Percentiles rank a stretch among this genome's conserved stretches.
These are phyloP conservation scores for Abscondita cerata DNA, from an alignment of 2,888 invertebrate genomes.

Conservation along the genomic window DNA sequence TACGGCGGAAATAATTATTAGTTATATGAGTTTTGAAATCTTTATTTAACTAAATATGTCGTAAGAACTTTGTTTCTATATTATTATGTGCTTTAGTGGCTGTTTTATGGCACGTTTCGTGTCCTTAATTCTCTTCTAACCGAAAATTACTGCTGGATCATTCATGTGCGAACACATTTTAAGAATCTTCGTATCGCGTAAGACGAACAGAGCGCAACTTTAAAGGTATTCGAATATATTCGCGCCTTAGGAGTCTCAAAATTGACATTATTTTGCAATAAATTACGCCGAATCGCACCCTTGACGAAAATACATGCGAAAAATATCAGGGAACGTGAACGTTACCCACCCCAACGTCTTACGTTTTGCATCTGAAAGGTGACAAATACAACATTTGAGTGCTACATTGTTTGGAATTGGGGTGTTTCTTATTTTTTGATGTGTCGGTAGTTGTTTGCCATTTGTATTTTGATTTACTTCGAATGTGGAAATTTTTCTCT, in stretches of 20 bases:
- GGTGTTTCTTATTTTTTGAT: conserved; percentile 35
- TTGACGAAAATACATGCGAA: conserved; percentile 52
- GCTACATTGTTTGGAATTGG: conserved; percentile 54
- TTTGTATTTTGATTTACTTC: conserved; percentile 40
- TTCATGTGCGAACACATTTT: not conserved
- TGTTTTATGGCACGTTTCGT: conserved; percentile 9
- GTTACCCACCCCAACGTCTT: conserved; percentile 36
- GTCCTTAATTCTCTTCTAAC: conserved; percentile 1
- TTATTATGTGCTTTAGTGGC: conserved; percentile 17
- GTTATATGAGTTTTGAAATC: conserved; percentile 42
- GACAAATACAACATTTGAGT: conserved; percentile 55
- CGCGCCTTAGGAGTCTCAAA: conserved; percentile 41
- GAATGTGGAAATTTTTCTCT: conserved; percentile 36
- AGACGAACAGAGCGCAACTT: conserved; percentile 26
- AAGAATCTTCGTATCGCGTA: conserved; percentile 22
- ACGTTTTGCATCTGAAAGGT: conserved; percentile 54
- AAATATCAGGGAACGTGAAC: conserved; percentile 48
- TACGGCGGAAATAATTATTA: conserved; percentile 44
- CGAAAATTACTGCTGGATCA: too few relatives aligned
- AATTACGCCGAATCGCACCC: conserved; percentile 56
- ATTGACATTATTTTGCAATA: conserved; percentile 58
- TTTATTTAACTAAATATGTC: conserved; percentile 29
- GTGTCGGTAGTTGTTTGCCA: conserved; percentile 34
- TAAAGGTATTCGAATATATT: conserved; percentile 37
- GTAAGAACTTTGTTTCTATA: conserved; percentile 18